Percentiles rank a stretch among this genome's conserved stretches.
These are phyloP conservation scores for Habropoda laboriosa DNA, from an alignment of 1,140 invertebrate genomes.

Conservation along the genomic window DNA sequence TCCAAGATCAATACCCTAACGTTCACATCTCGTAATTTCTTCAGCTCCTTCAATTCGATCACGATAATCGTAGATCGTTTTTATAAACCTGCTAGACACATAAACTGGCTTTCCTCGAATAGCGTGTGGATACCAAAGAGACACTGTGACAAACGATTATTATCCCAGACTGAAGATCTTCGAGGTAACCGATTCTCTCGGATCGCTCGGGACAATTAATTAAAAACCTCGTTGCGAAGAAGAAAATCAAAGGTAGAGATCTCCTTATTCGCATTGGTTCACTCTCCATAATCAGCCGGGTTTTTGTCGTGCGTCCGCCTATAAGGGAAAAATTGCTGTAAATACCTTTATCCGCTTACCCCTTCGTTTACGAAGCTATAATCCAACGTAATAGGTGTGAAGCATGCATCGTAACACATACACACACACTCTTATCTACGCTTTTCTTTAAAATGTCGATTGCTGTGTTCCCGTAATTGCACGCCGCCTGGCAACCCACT, in stretches of 20 bases:
- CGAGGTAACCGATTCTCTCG: background rate
- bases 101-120: background rate
- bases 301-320: conserved; percentile 2
- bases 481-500: background rate
- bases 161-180: too few relatives aligned
- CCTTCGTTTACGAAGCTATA: conserved; percentile 20
- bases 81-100: too few relatives aligned
- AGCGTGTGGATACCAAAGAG: background rate
- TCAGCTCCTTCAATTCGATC: too few relatives aligned
- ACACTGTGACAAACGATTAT: background rate
- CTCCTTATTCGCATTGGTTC: background rate
- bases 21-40: too few relatives aligned
- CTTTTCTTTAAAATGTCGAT: conserved; percentile 25
- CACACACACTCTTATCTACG: conserved; percentile 31
- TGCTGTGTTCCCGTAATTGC: background rate
- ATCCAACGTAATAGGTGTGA: conserved; percentile 22
- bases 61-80: too few relatives aligned
- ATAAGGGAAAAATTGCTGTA: conserved; percentile 13
- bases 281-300: background rate
- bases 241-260: background rate
- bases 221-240: background rate
- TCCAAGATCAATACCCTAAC: too few relatives aligned
- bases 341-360: conserved; percentile 11
- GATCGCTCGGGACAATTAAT: too few relatives aligned
- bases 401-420: conserved; percentile 17